Percentiles rank a stretch among this genome's conserved stretches.
Evolutionary conservation across 1,140 invertebrate species (phyloP).

Genomic region (Calephelis nemesis): DNA sequence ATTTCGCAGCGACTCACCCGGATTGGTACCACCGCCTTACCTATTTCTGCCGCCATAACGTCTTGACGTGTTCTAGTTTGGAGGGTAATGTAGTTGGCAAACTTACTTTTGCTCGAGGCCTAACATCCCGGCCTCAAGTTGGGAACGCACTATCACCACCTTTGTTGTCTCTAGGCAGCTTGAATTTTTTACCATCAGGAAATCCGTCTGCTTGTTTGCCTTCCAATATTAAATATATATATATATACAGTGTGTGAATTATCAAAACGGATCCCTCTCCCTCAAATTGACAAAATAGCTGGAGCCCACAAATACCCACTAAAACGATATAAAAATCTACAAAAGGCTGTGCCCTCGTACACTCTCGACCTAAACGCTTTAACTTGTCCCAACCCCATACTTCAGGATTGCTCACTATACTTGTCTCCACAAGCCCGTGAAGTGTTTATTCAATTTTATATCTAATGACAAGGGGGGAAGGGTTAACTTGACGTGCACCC

Average conservation of each 20-base stretch:
- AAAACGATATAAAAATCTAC: constrained; percentile 73
- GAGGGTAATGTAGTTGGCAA: too few relatives aligned
- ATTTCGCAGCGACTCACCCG: too few relatives aligned
- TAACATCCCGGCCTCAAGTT: too few relatives aligned
- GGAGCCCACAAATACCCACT: constrained; percentile 47
- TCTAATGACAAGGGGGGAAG: constrained; percentile 51
- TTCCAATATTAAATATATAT: too few relatives aligned
- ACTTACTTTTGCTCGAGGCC: too few relatives aligned
- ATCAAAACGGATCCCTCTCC: constrained; percentile 59
- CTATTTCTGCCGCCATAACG: too few relatives aligned
- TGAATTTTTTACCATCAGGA: too few relatives aligned
- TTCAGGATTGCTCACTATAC: constrained; percentile 76
- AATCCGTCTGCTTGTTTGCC: too few relatives aligned
- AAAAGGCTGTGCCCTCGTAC: constrained; percentile 69
- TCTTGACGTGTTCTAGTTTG: too few relatives aligned
- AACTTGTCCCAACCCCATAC: constrained; percentile 74
- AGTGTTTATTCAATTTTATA: constrained; percentile 59
- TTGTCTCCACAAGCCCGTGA: constrained; percentile 75
- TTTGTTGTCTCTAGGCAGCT: too few relatives aligned
- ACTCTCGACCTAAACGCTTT: constrained; percentile 75
- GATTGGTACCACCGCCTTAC: too few relatives aligned
- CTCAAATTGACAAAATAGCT: constrained; percentile 76
- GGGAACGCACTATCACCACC: too few relatives aligned
- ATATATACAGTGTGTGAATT: constrained; percentile 35
- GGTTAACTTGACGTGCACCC: constrained; percentile 45